Base-by-base conservation (phyloP, 1,140 invertebrate species). In the Achatina immaculata region DNA sequence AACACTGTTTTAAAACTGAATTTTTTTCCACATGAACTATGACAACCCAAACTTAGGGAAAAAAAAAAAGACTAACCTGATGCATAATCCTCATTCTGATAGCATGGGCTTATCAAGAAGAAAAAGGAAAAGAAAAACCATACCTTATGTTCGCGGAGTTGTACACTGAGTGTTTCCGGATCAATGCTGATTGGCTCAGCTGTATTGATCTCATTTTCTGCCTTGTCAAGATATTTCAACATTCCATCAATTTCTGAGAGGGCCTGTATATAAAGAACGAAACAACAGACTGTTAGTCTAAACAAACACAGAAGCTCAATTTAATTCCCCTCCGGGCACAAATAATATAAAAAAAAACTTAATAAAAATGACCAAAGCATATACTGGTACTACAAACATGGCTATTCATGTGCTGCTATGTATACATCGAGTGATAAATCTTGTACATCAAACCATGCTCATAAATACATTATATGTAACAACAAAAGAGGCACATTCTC, bases 161-260 rank as follows among this genome's bases (percentile, higher is more conserved):
- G 97, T 0, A 96, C 94, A 9, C 96, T 93, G 43, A 99, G 95
- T 14, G 95, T 93, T 85, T 96, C 95, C 0, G 97, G 96, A 86
- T 98, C 96, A 66, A 95, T 95, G 80, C 95, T 95, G 3, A 98
- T 96, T 42, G 95, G 96, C 86, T 98, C 98, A 0, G 97, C 96
- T 81, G 96, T 95, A 28, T 95, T 93, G 34, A 99, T 92, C 83
- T 96, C 95, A 75, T 94, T 94, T 88, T 99, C 97, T 58, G 96
- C 96, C 84, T 94, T 95, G 83, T 96, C 94, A 86, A 99, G 92
- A 93, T 99, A 99, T 82, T 96, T 95, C 76, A 96, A 91, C 38
- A 99, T 93, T 87, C 96, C 89, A 80, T 91, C 90, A 51, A 91
- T 89, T 76, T 91, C 90, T 31, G 87, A 85, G 19, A 90, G 81